Conservation (phyloP, 1,140 invertebrate genomes). For the Trichonephila clavipes region DNA sequence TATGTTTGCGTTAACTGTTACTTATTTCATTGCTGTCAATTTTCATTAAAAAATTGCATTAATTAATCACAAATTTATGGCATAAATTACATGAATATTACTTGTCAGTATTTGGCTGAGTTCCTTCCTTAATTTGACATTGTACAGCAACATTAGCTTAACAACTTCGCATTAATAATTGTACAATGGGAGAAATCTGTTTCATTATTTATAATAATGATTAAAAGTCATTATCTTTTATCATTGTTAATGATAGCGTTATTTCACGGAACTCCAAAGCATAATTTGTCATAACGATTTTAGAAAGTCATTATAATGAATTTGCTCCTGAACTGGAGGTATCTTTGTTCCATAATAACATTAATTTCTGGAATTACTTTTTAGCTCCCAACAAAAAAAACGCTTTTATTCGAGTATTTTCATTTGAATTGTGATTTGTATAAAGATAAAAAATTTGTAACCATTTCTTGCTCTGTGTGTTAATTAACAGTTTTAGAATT, state of each 20-base stretch:
- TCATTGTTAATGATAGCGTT: conserved; percentile 11
- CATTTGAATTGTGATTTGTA: background rate
- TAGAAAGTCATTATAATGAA: conserved; percentile 36
- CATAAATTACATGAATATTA: background rate
- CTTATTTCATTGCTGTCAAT: background rate
- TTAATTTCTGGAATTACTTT: background rate
- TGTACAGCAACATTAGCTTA: background rate
- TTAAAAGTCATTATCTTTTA: conserved; percentile 49
- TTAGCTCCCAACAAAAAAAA: background rate
- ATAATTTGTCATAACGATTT: conserved; percentile 23
- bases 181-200: background rate
- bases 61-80: background rate
- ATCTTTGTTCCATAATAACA: background rate
- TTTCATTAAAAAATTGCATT: background rate
- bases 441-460: background rate
- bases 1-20: too few species aligned
- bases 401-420: background rate
- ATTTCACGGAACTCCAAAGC: background rate
- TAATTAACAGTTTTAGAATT: background rate
- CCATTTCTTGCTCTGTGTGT: background rate
- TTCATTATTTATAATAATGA: conserved; percentile 43
- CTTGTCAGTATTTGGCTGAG: background rate
- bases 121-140: too few species aligned
- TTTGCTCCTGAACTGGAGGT: background rate
- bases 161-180: background rate